A percentile compares a stretch with the other conserved stretches of the same genome.
These are phyloP conservation scores for Pseudocheirus occidentalis DNA, from an alignment of 2,797 vertebrate species.

Conservation along the genomic window DNA sequence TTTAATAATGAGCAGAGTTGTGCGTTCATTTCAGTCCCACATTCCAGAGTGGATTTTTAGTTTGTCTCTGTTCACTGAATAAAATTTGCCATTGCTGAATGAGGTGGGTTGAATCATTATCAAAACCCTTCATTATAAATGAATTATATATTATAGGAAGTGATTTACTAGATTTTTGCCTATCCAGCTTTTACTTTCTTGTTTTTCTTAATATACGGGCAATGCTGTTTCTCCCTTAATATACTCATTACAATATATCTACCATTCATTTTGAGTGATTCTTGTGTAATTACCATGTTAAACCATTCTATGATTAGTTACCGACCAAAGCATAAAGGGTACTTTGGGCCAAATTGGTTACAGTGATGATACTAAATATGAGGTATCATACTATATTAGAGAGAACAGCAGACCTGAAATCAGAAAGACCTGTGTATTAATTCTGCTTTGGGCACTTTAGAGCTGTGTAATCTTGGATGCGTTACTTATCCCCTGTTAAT, in stretches of 20 bases:
- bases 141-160: constrained; percentile 34
- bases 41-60: constrained; percentile 26
- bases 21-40: not conserved
- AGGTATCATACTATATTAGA: not conserved
- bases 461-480: not conserved
- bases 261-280: constrained; percentile 54
- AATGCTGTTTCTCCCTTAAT: constrained; percentile 37
- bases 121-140: constrained; percentile 38
- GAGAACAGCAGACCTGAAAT: not conserved
- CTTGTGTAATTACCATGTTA: constrained; percentile 51
- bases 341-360: constrained; percentile 22
- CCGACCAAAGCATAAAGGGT: constrained; percentile 41
- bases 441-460: not conserved
- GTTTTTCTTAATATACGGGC: constrained; percentile 41
- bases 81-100: constrained; percentile 12
- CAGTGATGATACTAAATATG: constrained; percentile 27
- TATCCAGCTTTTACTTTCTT: constrained; percentile 39
- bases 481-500: not conserved
- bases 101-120: constrained; percentile 32
- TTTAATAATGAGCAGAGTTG: not conserved
- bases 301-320: constrained; percentile 14
- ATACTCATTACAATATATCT: constrained; percentile 51
- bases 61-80: constrained; percentile 24
- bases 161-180: constrained; percentile 9
- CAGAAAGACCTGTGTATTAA: not conserved